A percentile compares a stretch with the other conserved stretches of the same genome.
Conservation (phyloP, 23 tunicate genomes). For the Oikopleura dioica region DNA sequence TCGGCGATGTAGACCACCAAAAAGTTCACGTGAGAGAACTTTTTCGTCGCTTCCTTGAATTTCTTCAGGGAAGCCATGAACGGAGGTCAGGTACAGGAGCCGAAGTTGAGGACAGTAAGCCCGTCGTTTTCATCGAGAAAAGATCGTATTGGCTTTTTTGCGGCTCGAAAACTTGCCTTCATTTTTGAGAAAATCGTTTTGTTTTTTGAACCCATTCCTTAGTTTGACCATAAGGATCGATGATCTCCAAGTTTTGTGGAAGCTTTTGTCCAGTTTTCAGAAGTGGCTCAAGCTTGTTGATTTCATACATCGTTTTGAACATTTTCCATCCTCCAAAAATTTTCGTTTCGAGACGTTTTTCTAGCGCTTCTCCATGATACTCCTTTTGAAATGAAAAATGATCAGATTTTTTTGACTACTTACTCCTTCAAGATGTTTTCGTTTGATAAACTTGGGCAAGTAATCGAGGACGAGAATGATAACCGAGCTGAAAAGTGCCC, state of each 20-base stretch:
- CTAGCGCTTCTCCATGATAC: not conserved
- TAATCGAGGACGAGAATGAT: no score
- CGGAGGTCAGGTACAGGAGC: not conserved
- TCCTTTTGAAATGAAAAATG: not conserved
- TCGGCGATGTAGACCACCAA: not conserved
- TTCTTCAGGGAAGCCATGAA: not conserved
- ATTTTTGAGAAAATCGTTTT: no score
- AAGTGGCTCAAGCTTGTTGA: not conserved
- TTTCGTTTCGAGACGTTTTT: no score
- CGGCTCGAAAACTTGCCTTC: no score
- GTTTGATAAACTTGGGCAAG: no score
- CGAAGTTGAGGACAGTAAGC: not conserved
- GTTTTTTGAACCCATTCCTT: no score
- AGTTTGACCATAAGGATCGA: no score
- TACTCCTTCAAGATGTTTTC: not conserved
- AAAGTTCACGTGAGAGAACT: not conserved
- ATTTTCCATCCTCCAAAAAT: not conserved
- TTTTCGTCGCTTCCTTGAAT: not conserved
- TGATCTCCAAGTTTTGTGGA: no score
- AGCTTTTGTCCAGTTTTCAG: not conserved
- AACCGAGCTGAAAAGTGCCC: no score
- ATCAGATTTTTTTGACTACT: not conserved
- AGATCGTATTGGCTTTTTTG: no score
- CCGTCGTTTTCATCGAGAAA: no score
- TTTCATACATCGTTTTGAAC: not conserved